Base-by-base conservation (phyloP, 2,113 vertebrate genomes). In the Fregetta grallaria region DNA sequence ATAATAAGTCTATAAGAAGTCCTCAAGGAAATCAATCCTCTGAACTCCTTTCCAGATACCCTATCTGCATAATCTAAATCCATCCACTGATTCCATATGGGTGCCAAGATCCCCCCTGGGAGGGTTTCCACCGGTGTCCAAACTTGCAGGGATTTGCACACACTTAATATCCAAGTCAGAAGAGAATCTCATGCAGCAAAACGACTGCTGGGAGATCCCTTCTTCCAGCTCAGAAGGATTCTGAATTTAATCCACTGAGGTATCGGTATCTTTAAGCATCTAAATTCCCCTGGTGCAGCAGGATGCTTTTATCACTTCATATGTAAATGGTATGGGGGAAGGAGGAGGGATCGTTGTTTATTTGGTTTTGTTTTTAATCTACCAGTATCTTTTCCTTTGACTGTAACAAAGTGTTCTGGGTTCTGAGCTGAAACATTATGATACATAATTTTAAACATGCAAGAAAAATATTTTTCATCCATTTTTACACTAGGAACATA, bases 401-500 rank as follows among this genome's bases (percentile, higher is more conserved):
- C 73, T 85, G 20, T 53, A 88, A 75, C 20, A 87, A 86, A 92
- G 55, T 38, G 12, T 77, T 88, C 70, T 87, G 49, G 34, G 68
- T 75, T 61, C 36, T 76, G 62, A 81, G 62, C 22, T 82, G 85
- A 77, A 94, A 76, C 32, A 23, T 68, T 89, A 72, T 56, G 62
- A 79, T 86, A 85, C 29, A 30, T 65, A 91, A 87, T 88, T 93
- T 87, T 79, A 79, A 93, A 61, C 45, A 52, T 53, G 55, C 44
- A 49, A 86, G 58, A 94, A 83, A 92, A 83, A 74, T 75, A 90
- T 81, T 90, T 91, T 86, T 79, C 29, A 74, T 93, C 88, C 67
- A 50, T 91, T 97, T 95, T 81, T 96, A 73, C 26, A 25, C 16
- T 38, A 32, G 23, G 40, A 87, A 56, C 36, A 42, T 67, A 85